These are phyloP conservation scores for Penaeus vannamei DNA, from an alignment of 1,140 invertebrate species.

Conservation along the genomic window DNA sequence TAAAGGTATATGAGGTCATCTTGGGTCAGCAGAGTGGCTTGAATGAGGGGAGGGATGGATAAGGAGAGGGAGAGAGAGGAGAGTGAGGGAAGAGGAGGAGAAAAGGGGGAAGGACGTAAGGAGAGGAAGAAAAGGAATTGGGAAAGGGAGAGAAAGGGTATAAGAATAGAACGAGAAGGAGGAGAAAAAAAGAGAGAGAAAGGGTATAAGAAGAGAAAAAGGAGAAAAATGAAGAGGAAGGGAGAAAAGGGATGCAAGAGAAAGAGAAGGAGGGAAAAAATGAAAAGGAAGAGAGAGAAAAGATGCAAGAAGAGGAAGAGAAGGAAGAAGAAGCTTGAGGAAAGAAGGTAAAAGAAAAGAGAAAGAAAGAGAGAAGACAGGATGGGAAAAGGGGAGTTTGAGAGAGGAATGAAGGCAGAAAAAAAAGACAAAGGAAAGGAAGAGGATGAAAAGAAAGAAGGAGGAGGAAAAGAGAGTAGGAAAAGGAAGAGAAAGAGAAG, in stretches of 20 bases:
- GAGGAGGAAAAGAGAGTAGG: too few species aligned
- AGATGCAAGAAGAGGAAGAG: background rate
- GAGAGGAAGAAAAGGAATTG: background rate
- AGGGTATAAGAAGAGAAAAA: background rate
- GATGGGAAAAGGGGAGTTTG: background rate
- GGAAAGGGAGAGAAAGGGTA: background rate
- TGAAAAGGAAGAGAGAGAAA: background rate
- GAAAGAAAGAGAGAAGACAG: background rate
- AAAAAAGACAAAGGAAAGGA: too few species aligned
- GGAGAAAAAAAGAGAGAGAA: background rate
- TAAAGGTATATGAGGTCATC: too few species aligned
- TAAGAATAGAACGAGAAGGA: background rate
- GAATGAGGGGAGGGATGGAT: too few species aligned
- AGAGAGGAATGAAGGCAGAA: background rate
- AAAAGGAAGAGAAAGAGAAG: too few species aligned
- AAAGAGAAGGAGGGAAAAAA: background rate
- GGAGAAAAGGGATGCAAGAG: background rate
- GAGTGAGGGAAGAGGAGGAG: background rate
- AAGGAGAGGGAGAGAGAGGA: background rate
- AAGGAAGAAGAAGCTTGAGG: background rate
- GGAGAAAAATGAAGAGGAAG: background rate
- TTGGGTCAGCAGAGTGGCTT: too few species aligned
- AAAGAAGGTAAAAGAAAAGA: background rate
- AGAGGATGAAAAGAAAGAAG: too few species aligned
- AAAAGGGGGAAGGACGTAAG: background rate